These are phyloP conservation scores for Halcyon leucocephala DNA, from an alignment of 2,797 vertebrate species.

Conservation along the genomic window DNA sequence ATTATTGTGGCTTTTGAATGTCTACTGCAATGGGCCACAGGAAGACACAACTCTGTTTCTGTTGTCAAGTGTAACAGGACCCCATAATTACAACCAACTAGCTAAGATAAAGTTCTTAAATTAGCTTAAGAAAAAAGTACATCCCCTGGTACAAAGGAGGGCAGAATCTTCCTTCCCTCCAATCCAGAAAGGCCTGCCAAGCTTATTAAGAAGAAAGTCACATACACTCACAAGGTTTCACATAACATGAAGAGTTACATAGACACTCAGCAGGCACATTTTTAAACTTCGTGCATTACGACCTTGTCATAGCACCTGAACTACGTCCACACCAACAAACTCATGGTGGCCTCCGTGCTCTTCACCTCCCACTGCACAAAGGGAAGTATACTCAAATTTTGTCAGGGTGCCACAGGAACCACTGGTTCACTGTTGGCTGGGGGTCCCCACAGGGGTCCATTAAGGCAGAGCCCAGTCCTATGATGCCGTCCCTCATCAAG, in stretches of 20 bases:
- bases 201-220: not conserved
- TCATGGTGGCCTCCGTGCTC: not conserved
- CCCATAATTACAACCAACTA: not conserved
- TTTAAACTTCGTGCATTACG: not conserved
- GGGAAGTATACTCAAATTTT: not conserved
- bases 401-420: too few relatives aligned
- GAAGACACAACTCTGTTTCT: not conserved
- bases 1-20: not conserved
- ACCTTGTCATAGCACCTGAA: rapidly evolving
- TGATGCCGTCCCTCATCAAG: not conserved
- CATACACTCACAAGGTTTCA: not conserved
- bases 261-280: not conserved
- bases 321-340: rapidly evolving
- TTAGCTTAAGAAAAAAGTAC: not conserved
- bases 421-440: not conserved
- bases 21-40: not conserved
- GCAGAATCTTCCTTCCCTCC: not conserved
- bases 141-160: not conserved
- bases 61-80: not conserved
- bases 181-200: not conserved
- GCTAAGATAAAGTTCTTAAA: not conserved
- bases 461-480: not conserved
- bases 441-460: rapidly evolving
- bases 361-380: not conserved
- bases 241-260: rapidly evolving